These are phyloP conservation scores for Aphidius ervi DNA, from an alignment of 1,140 invertebrate species.

Conservation along the genomic window DNA sequence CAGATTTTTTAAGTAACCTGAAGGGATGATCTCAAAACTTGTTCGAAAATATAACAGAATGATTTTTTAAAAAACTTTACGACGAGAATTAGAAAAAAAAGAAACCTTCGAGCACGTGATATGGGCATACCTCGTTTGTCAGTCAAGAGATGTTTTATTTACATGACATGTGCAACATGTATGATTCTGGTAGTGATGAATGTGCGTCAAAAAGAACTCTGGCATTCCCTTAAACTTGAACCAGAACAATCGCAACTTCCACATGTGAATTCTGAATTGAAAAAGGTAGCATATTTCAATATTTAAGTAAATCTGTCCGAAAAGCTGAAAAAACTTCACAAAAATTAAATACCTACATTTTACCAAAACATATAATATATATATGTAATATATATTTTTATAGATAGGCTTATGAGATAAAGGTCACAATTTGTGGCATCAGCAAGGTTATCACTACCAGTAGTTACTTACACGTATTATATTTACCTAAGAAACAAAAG, in stretches of 20 bases:
- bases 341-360: not conserved
- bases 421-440: too few species aligned
- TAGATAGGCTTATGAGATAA: too few species aligned
- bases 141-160: slow-evolving; percentile 52
- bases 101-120: slow-evolving; percentile 23
- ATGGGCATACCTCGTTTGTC: slow-evolving; percentile 53
- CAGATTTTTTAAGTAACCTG: too few species aligned
- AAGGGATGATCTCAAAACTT: too few species aligned
- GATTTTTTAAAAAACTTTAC: too few species aligned
- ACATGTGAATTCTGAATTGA: slow-evolving; percentile 27
- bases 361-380: not conserved
- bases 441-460: too few species aligned
- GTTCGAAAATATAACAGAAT: too few species aligned
- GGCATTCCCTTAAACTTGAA: slow-evolving; percentile 40
- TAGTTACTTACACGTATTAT: too few species aligned
- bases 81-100: too few species aligned
- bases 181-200: slow-evolving; percentile 50
- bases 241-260: slow-evolving; percentile 32
- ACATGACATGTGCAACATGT: slow-evolving; percentile 48
- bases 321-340: too few species aligned
- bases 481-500: too few species aligned
- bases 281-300: slow-evolving; percentile 31
- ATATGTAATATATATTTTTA: not conserved
- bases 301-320: too few species aligned
- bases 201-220: slow-evolving; percentile 49